Evolutionary conservation across 92 coral and sea anemone species (phyloP).

Genomic region (Isaurus tuberculatus): DNA sequence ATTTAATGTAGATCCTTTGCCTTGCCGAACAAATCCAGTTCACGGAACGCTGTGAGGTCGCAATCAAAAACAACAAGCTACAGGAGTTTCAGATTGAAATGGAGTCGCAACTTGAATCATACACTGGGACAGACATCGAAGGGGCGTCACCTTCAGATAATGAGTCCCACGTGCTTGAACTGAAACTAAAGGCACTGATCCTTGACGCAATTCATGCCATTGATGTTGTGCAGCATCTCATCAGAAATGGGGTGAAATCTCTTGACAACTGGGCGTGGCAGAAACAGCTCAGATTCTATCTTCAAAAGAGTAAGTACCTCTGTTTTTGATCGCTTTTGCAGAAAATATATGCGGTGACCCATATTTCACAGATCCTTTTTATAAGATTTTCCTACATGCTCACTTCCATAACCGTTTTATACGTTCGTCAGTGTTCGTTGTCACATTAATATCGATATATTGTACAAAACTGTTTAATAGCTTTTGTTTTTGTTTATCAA

Average conservation of each 20-base stretch:
- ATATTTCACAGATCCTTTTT: background rate
- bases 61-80: slow-evolving; percentile 86
- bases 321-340: background rate
- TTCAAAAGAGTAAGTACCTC: slow-evolving; percentile 67
- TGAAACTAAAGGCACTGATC: slow-evolving; percentile 93
- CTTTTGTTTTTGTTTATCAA: background rate
- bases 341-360: background rate
- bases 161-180: slow-evolving; percentile 84
- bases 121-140: slow-evolving; percentile 90
- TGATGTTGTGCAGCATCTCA: slow-evolving; percentile 90
- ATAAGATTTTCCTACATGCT: too few species aligned
- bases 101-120: slow-evolving; percentile 98
- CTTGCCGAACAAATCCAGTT: slow-evolving; percentile 98
- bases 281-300: slow-evolving; percentile 94
- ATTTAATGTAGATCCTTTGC: slow-evolving; percentile 75
- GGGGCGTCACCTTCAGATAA: slow-evolving; percentile 75
- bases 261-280: slow-evolving; percentile 98
- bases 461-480: too few species aligned
- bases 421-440: too few species aligned
- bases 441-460: too few species aligned
- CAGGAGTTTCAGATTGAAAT: slow-evolving; percentile 97
- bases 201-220: slow-evolving; percentile 96
- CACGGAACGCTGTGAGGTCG: slow-evolving; percentile 97
- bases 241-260: slow-evolving; percentile 80
- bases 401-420: too few species aligned